Evolutionary conservation across 2,888 invertebrate species (phyloP), one percentile per base, ranked within the genome.

Genomic region (Cabera pusaria): DNA sequence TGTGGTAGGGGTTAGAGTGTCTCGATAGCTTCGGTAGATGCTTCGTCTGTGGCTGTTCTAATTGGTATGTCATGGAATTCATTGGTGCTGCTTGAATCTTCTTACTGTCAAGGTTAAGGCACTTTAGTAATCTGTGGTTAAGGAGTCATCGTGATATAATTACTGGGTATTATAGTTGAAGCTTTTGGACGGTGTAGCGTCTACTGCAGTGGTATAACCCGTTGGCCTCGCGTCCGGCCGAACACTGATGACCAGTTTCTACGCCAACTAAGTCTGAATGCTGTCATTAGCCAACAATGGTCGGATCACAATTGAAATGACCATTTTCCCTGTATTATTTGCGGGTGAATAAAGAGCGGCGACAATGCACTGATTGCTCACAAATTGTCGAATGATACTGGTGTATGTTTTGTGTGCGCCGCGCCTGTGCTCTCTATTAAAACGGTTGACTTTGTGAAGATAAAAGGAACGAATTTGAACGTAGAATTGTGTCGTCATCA

Each of bases 1-100:
- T 97, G 77, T 98, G 97, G 39, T 82, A 87, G 0, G 86, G 84
- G 26, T 84, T 86, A 0, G 79, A 60, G 6, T 95, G 93, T 49
- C 94, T 93, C 21, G 84, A 61, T 25, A 79, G 35, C 49, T 84
- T 84, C 9, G 68, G 62, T 7, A 61, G 49, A 12, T 70, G 65
- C 52, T 81, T 80, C n/a, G 62, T 12, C 10, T 35, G 33, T 7
- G 61, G 43, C 6, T 64, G 56, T n/a, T 81, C 77, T 38, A 81
- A 46, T 50, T 71, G 73, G 49, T 77, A 86, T 46, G 81, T 76
- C 83, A 86, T 86, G 49, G 53, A 59, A 31, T 14, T 53, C 55
- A 61, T 56, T 54, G 25, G 42, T 14, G 5, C 24, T 10, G 20
- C 12, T n/a, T n/a, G n/a, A n/a, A n/a, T n/a, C n/a, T n/a, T n/a